Conservation (phyloP, 2,888 invertebrate species). For the Pasiphila rectangulata region DNA sequence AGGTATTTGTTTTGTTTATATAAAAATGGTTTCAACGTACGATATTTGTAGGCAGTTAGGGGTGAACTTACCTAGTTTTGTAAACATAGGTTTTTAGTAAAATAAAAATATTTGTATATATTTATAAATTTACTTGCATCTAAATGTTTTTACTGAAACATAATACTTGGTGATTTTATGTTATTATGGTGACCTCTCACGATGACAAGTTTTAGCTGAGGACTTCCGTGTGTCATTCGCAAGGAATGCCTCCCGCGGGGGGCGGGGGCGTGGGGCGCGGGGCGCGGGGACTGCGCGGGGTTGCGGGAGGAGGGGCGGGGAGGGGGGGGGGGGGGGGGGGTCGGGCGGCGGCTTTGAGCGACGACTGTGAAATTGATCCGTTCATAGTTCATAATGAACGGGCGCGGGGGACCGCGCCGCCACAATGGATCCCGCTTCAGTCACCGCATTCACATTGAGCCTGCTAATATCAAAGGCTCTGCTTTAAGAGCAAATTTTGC, state of each 20-base stretch:
- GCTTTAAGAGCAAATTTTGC: background rate
- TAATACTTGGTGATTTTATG: too few relatives aligned
- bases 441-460: background rate
- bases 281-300: too few relatives aligned
- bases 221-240: constrained; percentile 28
- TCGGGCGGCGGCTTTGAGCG: constrained; percentile 47
- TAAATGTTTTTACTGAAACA: too few relatives aligned
- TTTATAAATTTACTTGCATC: too few relatives aligned
- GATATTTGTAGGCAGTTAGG: too few relatives aligned
- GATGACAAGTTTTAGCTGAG: too few relatives aligned
- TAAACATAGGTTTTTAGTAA: too few relatives aligned
- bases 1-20: too few relatives aligned
- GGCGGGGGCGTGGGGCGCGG: constrained; percentile 3
- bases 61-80: too few relatives aligned
- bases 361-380: constrained; percentile 64
- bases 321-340: constrained; percentile 21
- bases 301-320: constrained; percentile 19
- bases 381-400: constrained; percentile 64
- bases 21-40: too few relatives aligned
- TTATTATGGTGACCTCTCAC: too few relatives aligned
- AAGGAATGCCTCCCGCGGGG: constrained; percentile 31
- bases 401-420: constrained; percentile 43
- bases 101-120: too few relatives aligned
- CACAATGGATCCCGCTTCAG: constrained; percentile 7
- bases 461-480: constrained; percentile 3